Evolutionary conservation across 2,797 vertebrate species (phyloP).

Genomic region (Enteromius viviparus): DNA sequence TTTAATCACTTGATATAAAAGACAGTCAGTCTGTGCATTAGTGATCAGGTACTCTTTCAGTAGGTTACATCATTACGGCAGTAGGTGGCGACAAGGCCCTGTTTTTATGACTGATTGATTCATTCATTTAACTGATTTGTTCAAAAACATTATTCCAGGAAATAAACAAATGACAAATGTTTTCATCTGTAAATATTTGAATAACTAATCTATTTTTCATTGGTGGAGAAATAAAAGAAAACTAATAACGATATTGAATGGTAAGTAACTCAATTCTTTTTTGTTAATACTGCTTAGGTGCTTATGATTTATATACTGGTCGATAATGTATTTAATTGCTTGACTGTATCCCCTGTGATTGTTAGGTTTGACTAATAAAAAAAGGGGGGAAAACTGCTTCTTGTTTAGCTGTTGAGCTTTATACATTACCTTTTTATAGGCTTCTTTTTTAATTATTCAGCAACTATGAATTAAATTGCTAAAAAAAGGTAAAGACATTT

Average conservation of each 20-base stretch:
- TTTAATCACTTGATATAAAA: slow-evolving; percentile 45
- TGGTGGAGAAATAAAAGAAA: background rate
- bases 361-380: too few species aligned
- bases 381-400: background rate
- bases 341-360: too few species aligned
- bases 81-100: background rate
- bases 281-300: too few species aligned
- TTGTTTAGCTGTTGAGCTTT: background rate
- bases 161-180: background rate
- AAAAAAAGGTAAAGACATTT: too few species aligned
- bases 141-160: background rate
- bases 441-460: background rate
- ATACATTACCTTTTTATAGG: background rate
- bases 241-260: background rate
- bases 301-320: too few species aligned
- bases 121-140: background rate
- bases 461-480: background rate
- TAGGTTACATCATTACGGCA: background rate
- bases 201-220: background rate
- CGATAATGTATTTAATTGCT: too few species aligned
- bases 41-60: background rate
- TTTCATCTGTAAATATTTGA: background rate
- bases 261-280: background rate
- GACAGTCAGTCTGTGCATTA: background rate
- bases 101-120: background rate